Base-by-base conservation (phyloP, 2,113 vertebrate species). In the Pardalotus punctatus region DNA sequence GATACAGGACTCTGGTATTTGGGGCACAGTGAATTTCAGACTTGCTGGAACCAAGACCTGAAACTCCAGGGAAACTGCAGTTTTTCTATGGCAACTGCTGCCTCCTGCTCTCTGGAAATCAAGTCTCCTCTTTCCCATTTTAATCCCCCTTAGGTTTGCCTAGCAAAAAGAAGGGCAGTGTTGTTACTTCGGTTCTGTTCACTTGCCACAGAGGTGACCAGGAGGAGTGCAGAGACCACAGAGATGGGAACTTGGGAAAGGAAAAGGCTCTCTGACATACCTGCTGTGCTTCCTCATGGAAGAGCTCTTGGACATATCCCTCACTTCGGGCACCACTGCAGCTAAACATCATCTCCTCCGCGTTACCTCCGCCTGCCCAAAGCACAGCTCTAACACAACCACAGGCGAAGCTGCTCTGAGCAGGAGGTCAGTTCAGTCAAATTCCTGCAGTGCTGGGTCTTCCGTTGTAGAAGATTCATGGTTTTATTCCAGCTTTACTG, bases 251-350 rank as follows among this genome's bases (percentile, higher is more conserved):
- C 14, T 4, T 42, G 50, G 28, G 43, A 58, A 48, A 67, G 60
- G n/a, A 79, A 27, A n/a, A 3, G 10, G 11, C 16, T 48, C 22
- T 43, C 42, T 16, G 4, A 50, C 97, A 47, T 97, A 99, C 99
- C 99, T 99, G 99, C 98, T 99, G 98, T 72, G 98, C 99, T 81
- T 99, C 99, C 93, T 99, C 99, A 1, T 99, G 99, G 97, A 99
- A 99, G 86, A 99, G 98, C 65, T 99, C 99, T 28, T 98, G 98
- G 54, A 99, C 97, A 1, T 95, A 97, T 9, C 96, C 84, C 64
- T 74, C 83, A 29, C 31, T 94, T 43, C 40, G 84, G 60, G 90
- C 45, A 65, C 38, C 35, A 16, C 81, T 93, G 33, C 36, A 10
- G 69, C 93, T 71, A 33, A 62, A 71, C 47, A 92, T 77, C 3